Evolutionary conservation across 2,797 vertebrate species (phyloP).

Genomic region (Siniperca scherzeri): DNA sequence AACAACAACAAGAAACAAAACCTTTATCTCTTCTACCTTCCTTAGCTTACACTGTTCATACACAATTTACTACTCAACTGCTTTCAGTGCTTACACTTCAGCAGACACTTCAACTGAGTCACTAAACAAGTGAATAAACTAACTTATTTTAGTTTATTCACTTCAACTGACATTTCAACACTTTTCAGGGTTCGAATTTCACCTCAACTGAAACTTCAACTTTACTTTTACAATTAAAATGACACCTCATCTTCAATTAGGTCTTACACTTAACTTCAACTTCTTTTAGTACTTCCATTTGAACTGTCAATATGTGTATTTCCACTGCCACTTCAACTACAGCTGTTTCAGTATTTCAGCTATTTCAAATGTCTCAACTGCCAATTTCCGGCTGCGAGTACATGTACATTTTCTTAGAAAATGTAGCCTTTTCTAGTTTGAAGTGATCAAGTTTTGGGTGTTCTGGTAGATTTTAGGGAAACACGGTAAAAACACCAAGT

Average conservation of each 20-base stretch:
- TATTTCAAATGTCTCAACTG: background rate
- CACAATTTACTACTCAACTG: background rate
- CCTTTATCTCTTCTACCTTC: background rate
- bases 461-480: constrained; percentile 2
- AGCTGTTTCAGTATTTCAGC: background rate
- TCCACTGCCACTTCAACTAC: background rate
- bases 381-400: background rate
- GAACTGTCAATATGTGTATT: background rate
- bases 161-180: background rate
- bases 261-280: background rate
- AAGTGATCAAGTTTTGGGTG: background rate
- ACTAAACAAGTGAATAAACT: too few relatives aligned
- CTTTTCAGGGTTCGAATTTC: background rate
- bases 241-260: background rate
- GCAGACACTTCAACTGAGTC: background rate
- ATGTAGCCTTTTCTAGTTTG: background rate
- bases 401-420: background rate
- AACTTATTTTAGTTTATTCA: background rate
- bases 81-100: background rate
- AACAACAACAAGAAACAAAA: background rate
- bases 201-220: background rate
- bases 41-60: background rate
- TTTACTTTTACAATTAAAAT: background rate
- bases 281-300: background rate
- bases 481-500: too few relatives aligned